Evolutionary conservation across 1,140 invertebrate genomes (phyloP), one percentile per base, ranked within the genome.

Genomic region (Araneus ventricosus): DNA sequence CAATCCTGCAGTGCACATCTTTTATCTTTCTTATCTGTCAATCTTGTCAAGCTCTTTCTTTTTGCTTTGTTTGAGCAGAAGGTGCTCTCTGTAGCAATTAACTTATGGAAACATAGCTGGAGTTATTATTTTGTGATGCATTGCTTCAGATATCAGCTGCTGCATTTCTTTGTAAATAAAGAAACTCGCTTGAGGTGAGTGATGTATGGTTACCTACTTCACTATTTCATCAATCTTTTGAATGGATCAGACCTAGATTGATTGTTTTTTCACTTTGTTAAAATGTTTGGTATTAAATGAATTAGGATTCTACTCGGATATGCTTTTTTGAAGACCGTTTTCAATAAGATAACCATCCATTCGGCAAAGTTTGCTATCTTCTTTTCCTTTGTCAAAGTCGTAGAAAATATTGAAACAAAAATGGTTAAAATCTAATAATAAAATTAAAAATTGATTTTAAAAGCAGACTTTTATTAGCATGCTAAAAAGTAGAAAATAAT

Each of bases 41-140:
- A 75, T 75, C 67, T 75, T 37, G 67, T 75, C 67, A 37, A 34
- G 34, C 30, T 37, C 30, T 75, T 75, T 75, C 27, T 75, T 75
- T 22, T 61, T 61, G 6, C 24, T 52, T 52, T n/a, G 45, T 52
- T 52, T 2, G 45, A 14, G 63, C 14, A 27, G 27, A 67, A 27
- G 63, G 67, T 75, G 67, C 30, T 30, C 67, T 30, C 22, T 75
- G 30, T 20, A 34, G 67, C 30, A 75, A 75, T 75, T 37, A 75
- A 30, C 27, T 20, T 27, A 34, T 34, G 67, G 67, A 30, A 27
- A 75, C 20, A 30, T 75, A 75, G 67, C 34, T 70, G 30, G 30
- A 70, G 30, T 37, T 75, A 52, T 52, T 52, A 75, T 75, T 75
- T 20, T 34, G 4, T 30, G 30, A 30, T 5, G 67, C 14, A 20